Evolutionary conservation across 2,888 invertebrate genomes (phyloP).

Genomic region (Oxycera nigricornis): DNA sequence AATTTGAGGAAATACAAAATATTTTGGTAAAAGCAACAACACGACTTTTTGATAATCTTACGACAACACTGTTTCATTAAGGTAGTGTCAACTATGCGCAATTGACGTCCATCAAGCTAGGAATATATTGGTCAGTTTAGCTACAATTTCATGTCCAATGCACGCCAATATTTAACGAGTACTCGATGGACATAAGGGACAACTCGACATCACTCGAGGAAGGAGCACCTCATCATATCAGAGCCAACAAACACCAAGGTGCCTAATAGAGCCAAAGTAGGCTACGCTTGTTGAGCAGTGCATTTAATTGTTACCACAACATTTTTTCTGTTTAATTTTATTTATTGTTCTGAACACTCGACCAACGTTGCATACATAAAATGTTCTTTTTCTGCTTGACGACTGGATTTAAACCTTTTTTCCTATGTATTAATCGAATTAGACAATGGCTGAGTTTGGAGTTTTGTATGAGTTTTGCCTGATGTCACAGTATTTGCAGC

Average conservation of each 20-base stretch:
- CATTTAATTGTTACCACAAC: constrained; percentile 35
- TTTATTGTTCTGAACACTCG: constrained; percentile 29
- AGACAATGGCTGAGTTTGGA: constrained; percentile 1
- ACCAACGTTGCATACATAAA: constrained; percentile 25
- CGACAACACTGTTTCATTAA: background rate
- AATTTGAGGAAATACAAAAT: no score
- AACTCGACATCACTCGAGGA: background rate
- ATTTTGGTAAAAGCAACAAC: no score
- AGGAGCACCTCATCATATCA: background rate
- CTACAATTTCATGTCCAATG: constrained; percentile 31
- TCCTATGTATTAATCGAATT: background rate
- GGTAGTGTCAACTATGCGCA: no score
- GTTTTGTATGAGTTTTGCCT: constrained; percentile 1
- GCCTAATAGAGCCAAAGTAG: constrained; percentile 7
- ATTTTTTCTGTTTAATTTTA: constrained; percentile 31
- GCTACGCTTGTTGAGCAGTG: constrained; percentile 42
- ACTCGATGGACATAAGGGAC: background rate
- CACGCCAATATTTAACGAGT: constrained; percentile 22
- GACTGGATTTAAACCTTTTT: constrained; percentile 21
- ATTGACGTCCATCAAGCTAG: background rate
- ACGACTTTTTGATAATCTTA: no score
- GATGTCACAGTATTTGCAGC: background rate
- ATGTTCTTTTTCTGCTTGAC: constrained; percentile 26
- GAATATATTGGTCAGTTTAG: constrained; percentile 30
- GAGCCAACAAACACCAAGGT: background rate